phyloP scores from a whole-genome alignment of 2,888 invertebrate genomes.

The Hirtodrosophila alboralis region DNA sequence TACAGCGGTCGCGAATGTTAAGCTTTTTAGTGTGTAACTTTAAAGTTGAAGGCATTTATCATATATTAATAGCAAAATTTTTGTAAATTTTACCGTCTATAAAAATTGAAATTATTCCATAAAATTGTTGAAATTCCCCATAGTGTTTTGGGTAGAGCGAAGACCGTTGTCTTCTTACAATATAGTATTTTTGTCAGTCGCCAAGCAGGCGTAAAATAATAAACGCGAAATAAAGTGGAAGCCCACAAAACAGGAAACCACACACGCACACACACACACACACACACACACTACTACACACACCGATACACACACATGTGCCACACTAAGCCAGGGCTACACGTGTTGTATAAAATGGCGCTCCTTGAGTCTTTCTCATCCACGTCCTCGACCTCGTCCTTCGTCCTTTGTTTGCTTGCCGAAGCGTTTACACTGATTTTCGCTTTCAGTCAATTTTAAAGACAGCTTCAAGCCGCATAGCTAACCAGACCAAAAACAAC shows the following conservation, averaged over 20 bases:
- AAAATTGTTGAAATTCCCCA: too few relatives aligned
- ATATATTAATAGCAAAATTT: too few relatives aligned
- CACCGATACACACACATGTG: slow-evolving; percentile 4
- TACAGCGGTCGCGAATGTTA: too few relatives aligned
- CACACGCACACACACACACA: slow-evolving; percentile 37
- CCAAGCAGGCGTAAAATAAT: slow-evolving; percentile 81
- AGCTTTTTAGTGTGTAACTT: too few relatives aligned
- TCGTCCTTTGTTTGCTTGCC: slow-evolving; percentile 51
- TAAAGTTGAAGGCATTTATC: too few relatives aligned
- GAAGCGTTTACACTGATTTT: slow-evolving; percentile 80
- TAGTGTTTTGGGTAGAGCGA: slow-evolving; percentile 1
- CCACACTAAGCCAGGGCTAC: slow-evolving; percentile 39
- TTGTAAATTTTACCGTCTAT: too few relatives aligned
- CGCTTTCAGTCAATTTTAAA: slow-evolving; percentile 81
- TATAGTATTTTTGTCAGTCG: slow-evolving; percentile 67
- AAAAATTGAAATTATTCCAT: too few relatives aligned
- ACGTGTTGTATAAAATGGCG: slow-evolving; percentile 64
- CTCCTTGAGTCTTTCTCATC: slow-evolving; percentile 22
- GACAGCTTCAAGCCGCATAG: slow-evolving; percentile 79
- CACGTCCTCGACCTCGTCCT: slow-evolving; percentile 1
- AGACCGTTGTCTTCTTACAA: slow-evolving; percentile 26
- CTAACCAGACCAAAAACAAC: slow-evolving; percentile 53
- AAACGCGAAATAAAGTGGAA: slow-evolving; percentile 80
- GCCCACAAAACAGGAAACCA: slow-evolving; percentile 67
- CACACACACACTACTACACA: slow-evolving; percentile 8